Percentiles rank a stretch among this genome's conserved stretches.
These are phyloP conservation scores for Esperia sulphurella DNA, from an alignment of 2,888 invertebrate species.

Conservation along the genomic window DNA sequence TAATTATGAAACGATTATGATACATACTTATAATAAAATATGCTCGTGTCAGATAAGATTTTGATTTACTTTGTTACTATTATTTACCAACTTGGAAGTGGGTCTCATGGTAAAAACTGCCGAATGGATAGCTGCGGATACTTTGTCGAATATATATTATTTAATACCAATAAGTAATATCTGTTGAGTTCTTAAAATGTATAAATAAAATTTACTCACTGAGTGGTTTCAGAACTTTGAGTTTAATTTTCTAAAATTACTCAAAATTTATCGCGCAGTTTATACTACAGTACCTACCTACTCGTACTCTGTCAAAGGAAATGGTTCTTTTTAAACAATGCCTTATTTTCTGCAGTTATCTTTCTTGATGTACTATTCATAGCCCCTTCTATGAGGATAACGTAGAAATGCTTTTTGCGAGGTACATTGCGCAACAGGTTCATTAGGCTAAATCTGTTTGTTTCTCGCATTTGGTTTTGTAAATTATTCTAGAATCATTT, in stretches of 20 bases:
- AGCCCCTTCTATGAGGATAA: constrained; percentile 7
- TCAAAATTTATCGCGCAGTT: background rate
- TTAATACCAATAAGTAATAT: no score
- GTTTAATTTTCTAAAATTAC: no score
- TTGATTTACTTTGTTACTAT: no score
- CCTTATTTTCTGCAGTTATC: constrained; percentile 18
- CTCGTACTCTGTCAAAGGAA: background rate
- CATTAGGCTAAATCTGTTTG: constrained; percentile 9
- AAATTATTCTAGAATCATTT: background rate
- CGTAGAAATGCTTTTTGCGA: constrained; percentile 3
- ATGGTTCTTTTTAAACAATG: background rate
- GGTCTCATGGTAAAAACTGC: no score
- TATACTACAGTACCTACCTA: background rate
- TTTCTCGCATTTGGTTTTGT: constrained; percentile 18
- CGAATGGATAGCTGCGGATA: no score
- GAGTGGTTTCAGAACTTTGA: no score
- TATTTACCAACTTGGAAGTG: no score
- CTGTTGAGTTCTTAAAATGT: no score
- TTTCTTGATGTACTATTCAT: constrained; percentile 32
- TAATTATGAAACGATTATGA: no score
- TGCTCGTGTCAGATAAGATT: no score
- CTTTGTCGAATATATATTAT: no score
- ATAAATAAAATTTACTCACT: no score
- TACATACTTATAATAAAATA: background rate
- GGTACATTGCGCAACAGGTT: background rate